A percentile compares a stretch with the other conserved stretches of the same genome.
Conservation (phyloP, 2,888 invertebrate genomes). For the Prionchulus punctatus region DNA sequence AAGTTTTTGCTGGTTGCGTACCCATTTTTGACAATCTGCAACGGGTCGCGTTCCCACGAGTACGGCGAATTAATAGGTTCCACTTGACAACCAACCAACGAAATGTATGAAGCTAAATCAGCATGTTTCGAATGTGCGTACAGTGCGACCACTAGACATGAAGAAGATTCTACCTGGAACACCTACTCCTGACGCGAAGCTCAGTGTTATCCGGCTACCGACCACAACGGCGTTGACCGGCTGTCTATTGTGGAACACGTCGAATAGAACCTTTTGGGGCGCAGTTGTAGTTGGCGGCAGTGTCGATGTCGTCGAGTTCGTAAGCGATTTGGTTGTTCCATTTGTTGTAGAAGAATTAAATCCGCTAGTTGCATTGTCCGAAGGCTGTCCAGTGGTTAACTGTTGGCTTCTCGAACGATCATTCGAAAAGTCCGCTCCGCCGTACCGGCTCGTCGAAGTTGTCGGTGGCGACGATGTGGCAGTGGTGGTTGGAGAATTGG, state of each 20-base stretch:
- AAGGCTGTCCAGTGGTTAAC: too few species aligned
- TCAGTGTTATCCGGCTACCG: conserved; percentile 26
- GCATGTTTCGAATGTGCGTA: too few species aligned
- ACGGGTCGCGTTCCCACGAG: conserved; percentile 31
- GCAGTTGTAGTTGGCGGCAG: neutral
- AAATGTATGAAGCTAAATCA: conserved; percentile 1
- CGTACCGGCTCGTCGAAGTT: neutral
- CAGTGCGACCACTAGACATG: too few species aligned
- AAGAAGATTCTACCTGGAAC: conserved; percentile 29
- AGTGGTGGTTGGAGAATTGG: neutral
- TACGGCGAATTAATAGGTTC: conserved; percentile 26
- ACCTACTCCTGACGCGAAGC: conserved; percentile 27
- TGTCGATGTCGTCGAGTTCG: neutral
- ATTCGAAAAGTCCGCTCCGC: neutral
- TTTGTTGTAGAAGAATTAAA: too few species aligned
- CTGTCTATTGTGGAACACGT: conserved; percentile 29
- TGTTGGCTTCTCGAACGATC: neutral
- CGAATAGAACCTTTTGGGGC: conserved; percentile 17
- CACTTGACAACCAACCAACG: conserved; percentile 28
- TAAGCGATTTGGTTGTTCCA: too few species aligned
- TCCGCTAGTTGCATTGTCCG: too few species aligned
- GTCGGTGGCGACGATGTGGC: neutral
- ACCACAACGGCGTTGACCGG: conserved; percentile 31
- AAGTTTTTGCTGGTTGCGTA: conserved; percentile 1
- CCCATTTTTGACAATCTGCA: conserved; percentile 20